Conservation (phyloP, 2,797 vertebrate species). For the Tinamus major region DNA sequence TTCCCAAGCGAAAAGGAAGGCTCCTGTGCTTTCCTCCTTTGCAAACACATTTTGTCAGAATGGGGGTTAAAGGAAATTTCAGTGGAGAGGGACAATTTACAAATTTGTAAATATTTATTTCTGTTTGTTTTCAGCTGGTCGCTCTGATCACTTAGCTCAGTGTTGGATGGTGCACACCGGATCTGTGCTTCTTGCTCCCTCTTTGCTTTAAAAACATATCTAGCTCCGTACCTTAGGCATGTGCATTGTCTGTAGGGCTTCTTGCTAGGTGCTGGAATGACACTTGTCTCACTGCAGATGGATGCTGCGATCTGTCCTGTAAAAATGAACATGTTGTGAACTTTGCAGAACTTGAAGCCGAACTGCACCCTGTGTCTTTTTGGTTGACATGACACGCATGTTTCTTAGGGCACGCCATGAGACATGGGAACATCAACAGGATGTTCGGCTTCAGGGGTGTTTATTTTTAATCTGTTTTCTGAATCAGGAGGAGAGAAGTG, state of each 20-base stretch:
- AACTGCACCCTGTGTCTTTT: neutral
- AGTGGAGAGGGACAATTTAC: conserved; percentile 15
- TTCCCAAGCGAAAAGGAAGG: neutral
- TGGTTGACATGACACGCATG: neutral
- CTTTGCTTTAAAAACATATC: neutral
- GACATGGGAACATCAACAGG: neutral
- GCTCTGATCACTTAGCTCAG: neutral
- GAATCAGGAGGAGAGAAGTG: neutral
- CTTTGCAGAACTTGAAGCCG: neutral
- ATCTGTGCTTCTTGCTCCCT: neutral
- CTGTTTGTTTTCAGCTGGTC: neutral
- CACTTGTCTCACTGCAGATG: neutral
- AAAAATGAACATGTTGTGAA: neutral
- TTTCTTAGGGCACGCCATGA: neutral
- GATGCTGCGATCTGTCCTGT: neutral
- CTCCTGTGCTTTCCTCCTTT: neutral
- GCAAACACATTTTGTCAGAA: neutral
- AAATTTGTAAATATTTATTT: conserved; percentile 9
- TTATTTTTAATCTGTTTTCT: neutral
- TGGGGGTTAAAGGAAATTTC: neutral
- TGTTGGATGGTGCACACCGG: neutral
- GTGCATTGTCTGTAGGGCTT: neutral
- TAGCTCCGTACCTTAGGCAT: neutral
- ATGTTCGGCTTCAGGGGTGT: neutral
- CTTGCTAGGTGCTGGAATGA: neutral